Evolutionary conservation across 2,113 vertebrate species (phyloP), one percentile per base, ranked within the genome.

Genomic region (Pitta sordida): DNA sequence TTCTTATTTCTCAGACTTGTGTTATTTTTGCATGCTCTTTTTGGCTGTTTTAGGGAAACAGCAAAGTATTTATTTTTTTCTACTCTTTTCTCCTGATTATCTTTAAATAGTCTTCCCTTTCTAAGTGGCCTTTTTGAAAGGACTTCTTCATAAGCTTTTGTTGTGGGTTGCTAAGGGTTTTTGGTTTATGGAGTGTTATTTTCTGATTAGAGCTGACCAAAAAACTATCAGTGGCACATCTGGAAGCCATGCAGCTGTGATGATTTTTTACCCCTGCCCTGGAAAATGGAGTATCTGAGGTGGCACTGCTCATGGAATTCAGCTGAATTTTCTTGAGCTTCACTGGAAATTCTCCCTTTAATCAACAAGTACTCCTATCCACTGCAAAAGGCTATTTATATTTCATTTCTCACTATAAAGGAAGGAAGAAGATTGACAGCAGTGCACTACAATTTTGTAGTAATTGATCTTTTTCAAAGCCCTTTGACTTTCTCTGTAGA

Each of bases 391-490:
- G 55, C 78, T 69, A 85, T 87, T 91, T 79, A 41, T 94, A 53
- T 90, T 90, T 83, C 71, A 69, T 89, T 90, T 91, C 58, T 91
- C 78, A 41, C 55, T 69, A 34, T 68, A 94, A 93, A 83, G 30
- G 37, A 65, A 73, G 53, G 78, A 56, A 90, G 53, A 83, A 85
- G 93, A 96, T 56, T 87, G 84, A 79, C 90, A 96, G 85, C 49
- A 41, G n/a, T 27, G 67, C 53, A 56, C 70, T 81, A 29, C 0
- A n/a, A 34, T 75, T 93, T 87, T 83, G 18, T 60, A 83, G 80
- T 90, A 91, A 87, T 76, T 87, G 87, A 93, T 95, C 65, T 91
- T 92, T 89, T 79, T 87, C 82, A 90, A 85, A 95, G 85, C 62
- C 69, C 65, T 93, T 53, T 34, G 46, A 41, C 49, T 94, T 79